These are phyloP conservation scores for Equus przewalskii DNA, from an alignment of 2,113 vertebrate genomes.

Conservation along the genomic window DNA sequence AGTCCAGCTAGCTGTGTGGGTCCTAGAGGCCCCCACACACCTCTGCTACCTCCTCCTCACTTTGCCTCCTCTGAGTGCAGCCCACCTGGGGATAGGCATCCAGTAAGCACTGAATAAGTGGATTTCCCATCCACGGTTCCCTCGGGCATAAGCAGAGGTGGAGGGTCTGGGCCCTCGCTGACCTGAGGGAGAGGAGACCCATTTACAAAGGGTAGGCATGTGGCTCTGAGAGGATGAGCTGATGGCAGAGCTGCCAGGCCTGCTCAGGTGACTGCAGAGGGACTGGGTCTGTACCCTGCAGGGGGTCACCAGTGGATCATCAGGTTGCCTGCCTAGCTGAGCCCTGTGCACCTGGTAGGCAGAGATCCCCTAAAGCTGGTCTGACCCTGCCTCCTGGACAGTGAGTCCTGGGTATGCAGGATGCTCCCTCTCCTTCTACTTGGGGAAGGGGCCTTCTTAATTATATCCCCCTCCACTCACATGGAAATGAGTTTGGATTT, in stretches of 20 bases:
- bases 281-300: not conserved
- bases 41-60: not conserved
- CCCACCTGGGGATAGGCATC: not conserved
- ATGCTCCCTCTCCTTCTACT: slow-evolving; percentile 39
- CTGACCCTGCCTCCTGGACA: not conserved
- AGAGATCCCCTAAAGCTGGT: not conserved
- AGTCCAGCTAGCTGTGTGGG: not conserved
- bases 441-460: slow-evolving; percentile 78
- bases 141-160: not conserved
- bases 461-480: slow-evolving; percentile 80
- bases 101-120: not conserved
- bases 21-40: not conserved
- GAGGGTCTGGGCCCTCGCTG: not conserved
- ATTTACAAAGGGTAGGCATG: not conserved
- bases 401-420: not conserved
- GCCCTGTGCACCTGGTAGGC: not conserved
- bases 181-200: not conserved
- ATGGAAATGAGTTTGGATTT: slow-evolving; percentile 85
- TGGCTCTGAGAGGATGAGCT: not conserved
- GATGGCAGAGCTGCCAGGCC: not conserved
- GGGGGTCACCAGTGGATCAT: not conserved
- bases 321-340: not conserved
- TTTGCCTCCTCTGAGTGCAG: not conserved
- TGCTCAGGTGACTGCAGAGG: not conserved
- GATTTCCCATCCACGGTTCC: not conserved